Evolutionary conservation across 2,888 invertebrate genomes (phyloP).

Genomic region (Zygaena filipendulae): DNA sequence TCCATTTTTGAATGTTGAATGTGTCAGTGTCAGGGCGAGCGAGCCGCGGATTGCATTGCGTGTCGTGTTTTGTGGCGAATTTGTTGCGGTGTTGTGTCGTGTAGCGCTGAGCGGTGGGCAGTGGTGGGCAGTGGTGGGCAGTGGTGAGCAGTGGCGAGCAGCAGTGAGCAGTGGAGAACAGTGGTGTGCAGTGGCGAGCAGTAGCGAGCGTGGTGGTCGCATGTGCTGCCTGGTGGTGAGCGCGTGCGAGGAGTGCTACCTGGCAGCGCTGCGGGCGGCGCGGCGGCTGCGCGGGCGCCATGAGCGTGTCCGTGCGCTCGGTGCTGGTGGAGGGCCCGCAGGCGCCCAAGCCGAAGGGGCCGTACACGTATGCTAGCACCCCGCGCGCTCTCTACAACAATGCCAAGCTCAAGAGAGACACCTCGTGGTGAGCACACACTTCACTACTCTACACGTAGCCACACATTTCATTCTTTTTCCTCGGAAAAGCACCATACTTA

Average conservation of each 20-base stretch:
- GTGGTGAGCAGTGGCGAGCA: too few relatives aligned
- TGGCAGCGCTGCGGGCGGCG: conserved; percentile 18
- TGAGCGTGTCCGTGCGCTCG: conserved; percentile 50
- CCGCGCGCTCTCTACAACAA: conserved; percentile 71
- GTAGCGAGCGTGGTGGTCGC: conserved; percentile 8
- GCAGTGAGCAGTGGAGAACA: too few relatives aligned
- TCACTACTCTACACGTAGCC: too few relatives aligned
- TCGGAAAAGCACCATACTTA: too few relatives aligned
- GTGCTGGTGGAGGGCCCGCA: conserved; percentile 54
- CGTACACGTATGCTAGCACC: conserved; percentile 71
- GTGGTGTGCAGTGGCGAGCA: conserved; percentile 15
- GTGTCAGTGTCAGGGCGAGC: conserved; percentile 7
- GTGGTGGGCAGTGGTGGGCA: neutral
- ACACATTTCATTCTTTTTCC: too few relatives aligned
- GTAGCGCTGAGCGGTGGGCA: conserved; percentile 5
- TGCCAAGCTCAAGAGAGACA: conserved; percentile 55
- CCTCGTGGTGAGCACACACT: conserved; percentile 55
- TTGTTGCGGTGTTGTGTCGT: neutral
- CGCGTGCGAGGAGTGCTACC: conserved; percentile 33
- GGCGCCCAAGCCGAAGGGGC: conserved; percentile 37
- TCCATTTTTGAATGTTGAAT: conserved; percentile 12
- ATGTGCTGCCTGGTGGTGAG: conserved; percentile 43
- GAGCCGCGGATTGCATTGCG: too few relatives aligned
- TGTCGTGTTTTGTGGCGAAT: conserved; percentile 5
- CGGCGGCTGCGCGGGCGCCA: conserved; percentile 17